A percentile compares a stretch with the other conserved stretches of the same genome.
Evolutionary conservation across 2,113 vertebrate genomes (phyloP).

Genomic region (Okapia johnstoni): DNA sequence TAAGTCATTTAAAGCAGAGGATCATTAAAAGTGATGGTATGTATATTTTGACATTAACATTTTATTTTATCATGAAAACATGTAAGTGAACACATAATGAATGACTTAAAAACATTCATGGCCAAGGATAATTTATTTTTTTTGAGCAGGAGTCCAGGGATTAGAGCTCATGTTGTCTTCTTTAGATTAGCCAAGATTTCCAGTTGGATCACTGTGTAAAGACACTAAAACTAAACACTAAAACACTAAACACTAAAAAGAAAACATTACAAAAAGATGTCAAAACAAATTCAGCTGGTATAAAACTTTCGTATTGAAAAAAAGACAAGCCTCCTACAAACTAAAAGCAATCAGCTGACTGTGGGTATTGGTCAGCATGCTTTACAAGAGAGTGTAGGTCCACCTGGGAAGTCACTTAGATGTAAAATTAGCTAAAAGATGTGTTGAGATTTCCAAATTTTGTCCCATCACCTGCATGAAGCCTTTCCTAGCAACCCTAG

Average conservation of each 20-base stretch:
- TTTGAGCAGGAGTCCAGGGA: not conserved
- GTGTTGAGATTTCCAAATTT: not conserved
- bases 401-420: not conserved
- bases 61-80: conserved; percentile 40
- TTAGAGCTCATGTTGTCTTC: not conserved
- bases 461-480: not conserved
- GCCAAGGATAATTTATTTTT: not conserved
- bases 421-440: not conserved
- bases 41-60: conserved; percentile 1
- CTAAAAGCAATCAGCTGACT: not conserved
- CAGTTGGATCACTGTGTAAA: not conserved
- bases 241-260: not conserved
- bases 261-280: not conserved
- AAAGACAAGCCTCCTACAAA: not conserved
- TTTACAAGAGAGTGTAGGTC: not conserved
- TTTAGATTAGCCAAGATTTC: not conserved
- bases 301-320: not conserved
- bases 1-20: conserved; percentile 7
- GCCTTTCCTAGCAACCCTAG: not conserved
- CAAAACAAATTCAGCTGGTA: not conserved
- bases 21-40: conserved; percentile 24
- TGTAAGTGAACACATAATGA: not conserved
- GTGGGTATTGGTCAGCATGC: not conserved
- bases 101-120: not conserved
- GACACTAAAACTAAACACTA: not conserved